phyloP scores from a whole-genome alignment of 2,888 invertebrate species.

The Eretmocerus hayati region DNA sequence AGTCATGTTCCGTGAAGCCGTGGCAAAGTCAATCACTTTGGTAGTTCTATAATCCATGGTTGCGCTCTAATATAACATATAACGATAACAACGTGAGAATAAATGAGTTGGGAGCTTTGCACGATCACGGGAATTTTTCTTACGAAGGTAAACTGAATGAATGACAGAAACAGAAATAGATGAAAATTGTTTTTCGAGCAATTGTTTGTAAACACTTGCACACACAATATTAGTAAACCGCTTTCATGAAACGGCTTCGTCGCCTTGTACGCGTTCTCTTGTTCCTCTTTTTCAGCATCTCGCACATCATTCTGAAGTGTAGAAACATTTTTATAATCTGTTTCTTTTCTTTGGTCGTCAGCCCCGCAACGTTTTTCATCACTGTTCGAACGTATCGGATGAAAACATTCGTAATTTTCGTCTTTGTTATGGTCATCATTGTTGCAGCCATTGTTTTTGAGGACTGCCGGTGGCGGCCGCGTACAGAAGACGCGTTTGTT shows the following conservation, averaged over 20 bases:
- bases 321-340: not conserved
- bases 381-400: not conserved
- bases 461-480: too few relatives aligned
- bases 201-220: too few relatives aligned
- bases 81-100: too few relatives aligned
- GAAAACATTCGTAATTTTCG: not conserved
- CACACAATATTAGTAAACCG: not conserved
- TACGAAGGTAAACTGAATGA: too few relatives aligned
- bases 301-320: not conserved
- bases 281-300: not conserved
- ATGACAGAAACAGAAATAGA: too few relatives aligned
- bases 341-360: not conserved
- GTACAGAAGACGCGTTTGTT: too few relatives aligned
- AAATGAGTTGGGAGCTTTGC: too few relatives aligned
- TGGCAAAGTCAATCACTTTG: constrained; percentile 30
- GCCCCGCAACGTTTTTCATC: not conserved
- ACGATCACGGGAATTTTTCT: too few relatives aligned
- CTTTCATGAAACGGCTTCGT: constrained; percentile 1
- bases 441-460: not conserved
- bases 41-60: constrained; percentile 27
- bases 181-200: too few relatives aligned
- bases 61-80: too few relatives aligned
- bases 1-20: constrained; percentile 24
- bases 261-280: constrained; percentile 1
- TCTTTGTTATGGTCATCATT: not conserved